Evolutionary conservation across 1,140 invertebrate genomes (phyloP), one percentile per base, ranked within the genome.

Genomic region (Mizuhopecten yessoensis): DNA sequence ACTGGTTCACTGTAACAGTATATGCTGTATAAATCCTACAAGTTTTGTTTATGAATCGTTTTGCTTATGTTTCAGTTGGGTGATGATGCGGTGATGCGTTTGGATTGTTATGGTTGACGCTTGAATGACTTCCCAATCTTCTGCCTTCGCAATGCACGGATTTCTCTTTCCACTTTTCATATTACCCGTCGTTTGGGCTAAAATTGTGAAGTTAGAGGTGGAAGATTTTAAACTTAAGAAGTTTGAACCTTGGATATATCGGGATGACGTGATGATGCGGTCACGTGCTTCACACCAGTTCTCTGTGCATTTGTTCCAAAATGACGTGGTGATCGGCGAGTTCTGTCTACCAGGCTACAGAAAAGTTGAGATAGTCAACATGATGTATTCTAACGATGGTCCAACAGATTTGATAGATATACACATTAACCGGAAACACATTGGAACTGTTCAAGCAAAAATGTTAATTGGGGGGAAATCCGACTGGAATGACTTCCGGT

Each of bases 301-400:
- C 57, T 75, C 57, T n/a, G 57, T 75, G 23, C 57, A 75, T 29
- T 75, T 75, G 57, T 75, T 29, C 57, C 57, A 75, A n/a, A 90
- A 87, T 9, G 90, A 88, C 9, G 87, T 33, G 23, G 29, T 93
- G 34, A 86, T 86, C 15, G 36, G 93, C 11, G 86, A 89, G 17
- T 92, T 94, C 33, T 94, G 93, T 89, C 34, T 93, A 23, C 39
- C 87, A 29, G 49, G 92, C 29, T 88, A 92, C n/a, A 88, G 90
- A 2, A 39, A 90, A 7, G 86, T 94, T 36, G 88, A 86, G 33
- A 86, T 94, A 86, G 87, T 75, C 20, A 88, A 91, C 34, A 87
- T 94, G 1, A 36, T 90, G 23, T 92, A 88, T 36, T 93, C 91
- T 34, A 91, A 91, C 86, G 91, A 91, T 29, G 91, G 91, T 7